A percentile compares a stretch with the other conserved stretches of the same genome.
Evolutionary conservation across 2,113 vertebrate species (phyloP).

Genomic region (Dryoscopus gambensis): DNA sequence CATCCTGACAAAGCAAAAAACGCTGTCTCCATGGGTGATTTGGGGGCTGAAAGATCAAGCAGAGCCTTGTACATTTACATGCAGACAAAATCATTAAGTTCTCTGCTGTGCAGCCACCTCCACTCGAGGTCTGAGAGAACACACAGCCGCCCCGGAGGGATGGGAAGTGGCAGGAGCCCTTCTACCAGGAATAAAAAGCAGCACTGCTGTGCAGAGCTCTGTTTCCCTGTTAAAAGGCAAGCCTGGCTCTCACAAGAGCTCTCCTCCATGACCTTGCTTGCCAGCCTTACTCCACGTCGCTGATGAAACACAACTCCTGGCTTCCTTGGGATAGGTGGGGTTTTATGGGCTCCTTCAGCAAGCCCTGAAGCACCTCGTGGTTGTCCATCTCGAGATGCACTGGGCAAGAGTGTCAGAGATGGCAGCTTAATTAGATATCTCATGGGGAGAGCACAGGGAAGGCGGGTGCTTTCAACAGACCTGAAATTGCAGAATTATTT

Average conservation of each 20-base stretch:
- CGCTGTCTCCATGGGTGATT: not conserved
- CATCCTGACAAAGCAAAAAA: not conserved
- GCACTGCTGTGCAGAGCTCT: not conserved
- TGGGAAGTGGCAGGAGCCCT: not conserved
- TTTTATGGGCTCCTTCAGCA: not conserved
- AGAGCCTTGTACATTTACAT: not conserved
- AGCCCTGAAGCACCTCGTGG: too few relatives aligned
- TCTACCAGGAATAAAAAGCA: not conserved
- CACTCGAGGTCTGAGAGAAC: not conserved
- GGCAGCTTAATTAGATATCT: not conserved
- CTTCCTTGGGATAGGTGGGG: accelerated
- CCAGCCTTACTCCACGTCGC: not conserved
- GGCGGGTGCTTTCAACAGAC: not conserved
- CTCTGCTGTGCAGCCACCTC: not conserved
- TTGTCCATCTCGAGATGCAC: not conserved
- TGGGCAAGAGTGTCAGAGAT: not conserved
- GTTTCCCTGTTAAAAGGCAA: not conserved
- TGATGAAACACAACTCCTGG: not conserved
- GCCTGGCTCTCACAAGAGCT: not conserved
- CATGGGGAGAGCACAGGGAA: not conserved
- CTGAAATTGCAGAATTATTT: not conserved
- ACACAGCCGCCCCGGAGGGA: not conserved
- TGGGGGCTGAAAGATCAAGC: not conserved
- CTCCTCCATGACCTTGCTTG: not conserved
- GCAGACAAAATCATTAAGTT: not conserved